Percentiles rank a stretch among this genome's conserved stretches.
Conservation (phyloP, 2,797 vertebrate species). For the Malacoraja senta region DNA sequence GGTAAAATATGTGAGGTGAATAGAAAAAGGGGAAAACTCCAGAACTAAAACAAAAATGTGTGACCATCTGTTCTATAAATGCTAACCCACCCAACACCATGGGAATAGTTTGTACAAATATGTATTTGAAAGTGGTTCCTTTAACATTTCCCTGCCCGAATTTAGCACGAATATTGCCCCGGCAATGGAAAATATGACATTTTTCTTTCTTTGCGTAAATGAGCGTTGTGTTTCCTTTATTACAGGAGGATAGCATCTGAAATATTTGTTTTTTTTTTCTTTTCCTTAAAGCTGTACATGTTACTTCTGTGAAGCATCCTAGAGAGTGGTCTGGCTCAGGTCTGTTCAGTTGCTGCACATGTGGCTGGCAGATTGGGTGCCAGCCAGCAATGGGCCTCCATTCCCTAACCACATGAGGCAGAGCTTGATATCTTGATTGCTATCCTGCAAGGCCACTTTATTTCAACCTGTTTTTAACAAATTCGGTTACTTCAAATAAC, state of each 20-base stretch:
- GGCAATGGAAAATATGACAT: not conserved
- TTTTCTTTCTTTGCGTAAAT: not conserved
- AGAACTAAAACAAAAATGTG: constrained; percentile 32
- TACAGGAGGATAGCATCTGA: not conserved
- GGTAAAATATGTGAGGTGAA: constrained; percentile 17
- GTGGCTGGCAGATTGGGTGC: constrained; percentile 34
- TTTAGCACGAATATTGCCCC: not conserved
- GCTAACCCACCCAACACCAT: constrained; percentile 33
- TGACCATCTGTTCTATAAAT: constrained; percentile 28
- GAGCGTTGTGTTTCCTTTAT: not conserved
- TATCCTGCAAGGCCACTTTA: constrained; percentile 26
- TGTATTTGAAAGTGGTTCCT: constrained; percentile 2
- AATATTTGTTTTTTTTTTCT: constrained; percentile 13
- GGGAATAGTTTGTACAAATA: constrained; percentile 26
- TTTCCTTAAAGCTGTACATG: not conserved
- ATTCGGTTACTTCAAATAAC: constrained; percentile 24
- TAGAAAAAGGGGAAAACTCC: constrained; percentile 13
- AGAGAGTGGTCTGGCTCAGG: constrained; percentile 8
- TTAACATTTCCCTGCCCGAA: constrained; percentile 4
- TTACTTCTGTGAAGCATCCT: constrained; percentile 10
- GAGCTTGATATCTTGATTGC: constrained; percentile 25
- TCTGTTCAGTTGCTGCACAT: constrained; percentile 21
- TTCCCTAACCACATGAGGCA: constrained; percentile 19
- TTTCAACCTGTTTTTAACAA: constrained; percentile 33
- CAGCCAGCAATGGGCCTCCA: constrained; percentile 34